Conservation (phyloP, 2,888 invertebrate species). For the Mythimna impura region DNA sequence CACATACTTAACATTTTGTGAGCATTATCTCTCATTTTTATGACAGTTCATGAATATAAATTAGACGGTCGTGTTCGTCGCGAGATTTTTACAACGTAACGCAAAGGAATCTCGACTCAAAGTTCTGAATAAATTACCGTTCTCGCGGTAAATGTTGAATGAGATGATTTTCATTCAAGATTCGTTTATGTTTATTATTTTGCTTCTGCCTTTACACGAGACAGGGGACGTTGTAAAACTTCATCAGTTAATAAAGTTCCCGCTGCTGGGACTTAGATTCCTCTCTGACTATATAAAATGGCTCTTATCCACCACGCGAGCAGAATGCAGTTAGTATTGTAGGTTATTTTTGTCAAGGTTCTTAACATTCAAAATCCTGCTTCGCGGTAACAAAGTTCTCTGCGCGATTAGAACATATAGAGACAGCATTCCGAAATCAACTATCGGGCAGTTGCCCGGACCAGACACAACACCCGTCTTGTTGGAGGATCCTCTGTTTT, state of each 20-base stretch:
- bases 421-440: too few species aligned
- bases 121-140: constrained; percentile 30
- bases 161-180: constrained; percentile 34
- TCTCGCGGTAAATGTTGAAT: constrained; percentile 25
- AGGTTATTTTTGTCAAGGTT: too few species aligned
- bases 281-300: too few species aligned
- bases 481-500: too few species aligned
- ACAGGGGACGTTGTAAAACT: background rate
- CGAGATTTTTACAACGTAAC: constrained; percentile 29
- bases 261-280: background rate
- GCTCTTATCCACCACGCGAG: too few species aligned
- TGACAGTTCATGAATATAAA: constrained; percentile 39
- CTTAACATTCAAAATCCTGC: too few species aligned
- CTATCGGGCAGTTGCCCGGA: too few species aligned
- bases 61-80: background rate
- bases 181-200: constrained; percentile 19
- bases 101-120: constrained; percentile 16
- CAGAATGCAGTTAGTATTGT: too few species aligned
- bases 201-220: background rate
- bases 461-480: too few species aligned
- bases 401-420: too few species aligned
- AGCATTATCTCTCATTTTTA: constrained; percentile 8
- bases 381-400: too few species aligned
- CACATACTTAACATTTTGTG: constrained; percentile 2
- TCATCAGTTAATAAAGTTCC: background rate